Percentiles rank a stretch among this genome's conserved stretches.
phyloP scores from a whole-genome alignment of 2,888 invertebrate genomes.

The Netelia virgata region DNA sequence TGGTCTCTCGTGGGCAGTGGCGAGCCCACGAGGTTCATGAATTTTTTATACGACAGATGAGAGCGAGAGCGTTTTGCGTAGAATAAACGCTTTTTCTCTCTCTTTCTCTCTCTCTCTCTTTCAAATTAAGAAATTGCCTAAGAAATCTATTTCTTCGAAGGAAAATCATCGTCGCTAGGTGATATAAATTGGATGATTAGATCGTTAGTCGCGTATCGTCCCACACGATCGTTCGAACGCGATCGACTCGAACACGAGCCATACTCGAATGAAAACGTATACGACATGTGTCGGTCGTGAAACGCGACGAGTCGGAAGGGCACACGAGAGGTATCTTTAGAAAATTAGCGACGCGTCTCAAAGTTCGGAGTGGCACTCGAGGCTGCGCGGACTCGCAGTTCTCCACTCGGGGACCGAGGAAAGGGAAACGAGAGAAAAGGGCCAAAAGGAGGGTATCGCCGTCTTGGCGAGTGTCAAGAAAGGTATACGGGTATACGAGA shows the following conservation, averaged over 20 bases:
- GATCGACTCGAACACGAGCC: no score
- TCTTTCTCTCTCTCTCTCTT: neutral
- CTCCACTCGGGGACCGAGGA: conserved; percentile 26
- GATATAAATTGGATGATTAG: no score
- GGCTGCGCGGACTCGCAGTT: conserved; percentile 22
- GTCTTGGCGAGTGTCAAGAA: conserved; percentile 17
- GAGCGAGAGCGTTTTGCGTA: neutral
- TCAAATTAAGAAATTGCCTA: neutral
- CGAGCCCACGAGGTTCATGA: neutral
- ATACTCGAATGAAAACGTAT: no score
- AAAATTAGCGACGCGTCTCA: conserved; percentile 64
- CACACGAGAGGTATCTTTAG: conserved; percentile 51
- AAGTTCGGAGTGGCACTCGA: conserved; percentile 31
- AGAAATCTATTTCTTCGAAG: neutral
- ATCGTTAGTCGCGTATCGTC: no score
- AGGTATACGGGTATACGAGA: neutral
- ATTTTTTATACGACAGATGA: neutral
- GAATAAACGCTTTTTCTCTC: neutral
- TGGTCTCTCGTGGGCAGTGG: neutral
- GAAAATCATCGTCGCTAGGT: no score
- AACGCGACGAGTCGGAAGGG: neutral
- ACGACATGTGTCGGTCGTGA: neutral
- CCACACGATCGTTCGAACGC: no score
- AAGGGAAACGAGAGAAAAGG: conserved; percentile 8
- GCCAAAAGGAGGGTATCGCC: conserved; percentile 25